A percentile compares a stretch with the other conserved stretches of the same genome.
Evolutionary conservation across 53 echinoderm and acorn worm species (phyloP).

Genomic region (Arbacia lixula): DNA sequence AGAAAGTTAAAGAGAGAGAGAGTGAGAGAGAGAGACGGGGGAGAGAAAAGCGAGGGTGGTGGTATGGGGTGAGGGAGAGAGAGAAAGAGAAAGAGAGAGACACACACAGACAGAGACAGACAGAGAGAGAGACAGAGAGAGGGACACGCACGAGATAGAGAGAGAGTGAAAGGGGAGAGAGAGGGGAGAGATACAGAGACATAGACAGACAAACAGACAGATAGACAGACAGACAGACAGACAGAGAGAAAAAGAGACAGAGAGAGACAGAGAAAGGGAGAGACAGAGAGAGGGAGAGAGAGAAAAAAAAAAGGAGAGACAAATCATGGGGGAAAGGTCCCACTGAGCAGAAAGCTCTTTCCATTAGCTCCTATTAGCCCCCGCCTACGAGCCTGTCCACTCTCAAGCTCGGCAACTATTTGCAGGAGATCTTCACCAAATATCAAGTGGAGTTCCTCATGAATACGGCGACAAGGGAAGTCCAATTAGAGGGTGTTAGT

Average conservation of each 20-base stretch:
- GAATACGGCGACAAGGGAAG: conserved; percentile 14
- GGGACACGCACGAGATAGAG: too few species aligned
- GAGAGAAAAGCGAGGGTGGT: too few species aligned
- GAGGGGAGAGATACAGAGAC: background rate
- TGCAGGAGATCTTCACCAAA: conserved; percentile 19
- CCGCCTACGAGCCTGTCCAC: too few species aligned
- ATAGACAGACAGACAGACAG: background rate
- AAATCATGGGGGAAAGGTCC: background rate
- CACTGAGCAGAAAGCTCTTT: too few species aligned
- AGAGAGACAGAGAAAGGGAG: background rate
- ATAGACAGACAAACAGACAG: background rate
- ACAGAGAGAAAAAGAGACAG: background rate
- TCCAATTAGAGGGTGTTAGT: conserved; percentile 27
- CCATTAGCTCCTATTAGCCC: too few species aligned
- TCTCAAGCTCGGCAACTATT: background rate
- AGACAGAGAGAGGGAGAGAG: background rate
- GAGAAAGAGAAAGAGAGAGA: background rate
- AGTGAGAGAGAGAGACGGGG: background rate
- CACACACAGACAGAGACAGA: background rate
- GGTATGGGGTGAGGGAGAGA: too few species aligned
- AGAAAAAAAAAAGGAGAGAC: background rate
- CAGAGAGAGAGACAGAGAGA: background rate
- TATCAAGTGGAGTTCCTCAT: conserved; percentile 33
- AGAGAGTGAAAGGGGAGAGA: background rate
- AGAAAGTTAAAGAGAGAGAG: background rate